Base-by-base conservation (phyloP, 2,113 vertebrate species). In the Heterotis niloticus region DNA sequence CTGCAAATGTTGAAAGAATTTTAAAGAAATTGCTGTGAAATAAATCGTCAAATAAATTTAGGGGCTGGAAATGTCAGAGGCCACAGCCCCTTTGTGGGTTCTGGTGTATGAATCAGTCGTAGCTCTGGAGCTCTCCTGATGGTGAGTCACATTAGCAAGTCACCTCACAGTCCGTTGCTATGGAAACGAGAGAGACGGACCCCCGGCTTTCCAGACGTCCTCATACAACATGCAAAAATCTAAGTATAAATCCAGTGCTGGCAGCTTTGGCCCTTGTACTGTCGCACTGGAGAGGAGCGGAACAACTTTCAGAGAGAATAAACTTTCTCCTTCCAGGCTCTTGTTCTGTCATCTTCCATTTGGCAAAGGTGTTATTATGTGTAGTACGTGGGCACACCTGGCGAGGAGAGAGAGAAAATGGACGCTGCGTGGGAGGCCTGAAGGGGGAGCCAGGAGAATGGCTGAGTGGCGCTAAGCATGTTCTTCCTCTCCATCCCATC, bases 131-230 rank as follows among this genome's bases (percentile, higher is more conserved):
- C 24, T 13, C 66, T 14, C 65, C 51, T 57, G 66, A 44, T 52
- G 26, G 20, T 24, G 56, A 60, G 28, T 51, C 20, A 57, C 56
- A 24, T 71, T 59, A 62, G 14, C n/a, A 11, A 14, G 64, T 57
- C 51, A 64, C 64, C 62, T 79, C 24, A 5, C 52, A 56, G 24
- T n/a, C 20, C 14, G 70, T 79, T 75, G 59, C 52, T 62, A 66
- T 79, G 78, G 78, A 75, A 79, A 79, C 71, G 13, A 23, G 23
- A 62, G 26, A 44, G 34, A 51, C 13, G 65, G 64, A 44, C 34
- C 59, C 20, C 69, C 14, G 20, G 26, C 76, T 78, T 71, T 11
- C 28, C 18, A 24, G 66, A 66, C 24, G 14, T 4, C 26, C 67
- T 78, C 67, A 51, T 60, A 67, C 23, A 13, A 70, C 66, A 60